Base-by-base conservation (phyloP, 1,140 invertebrate genomes). In the Subanguina moxae region DNA sequence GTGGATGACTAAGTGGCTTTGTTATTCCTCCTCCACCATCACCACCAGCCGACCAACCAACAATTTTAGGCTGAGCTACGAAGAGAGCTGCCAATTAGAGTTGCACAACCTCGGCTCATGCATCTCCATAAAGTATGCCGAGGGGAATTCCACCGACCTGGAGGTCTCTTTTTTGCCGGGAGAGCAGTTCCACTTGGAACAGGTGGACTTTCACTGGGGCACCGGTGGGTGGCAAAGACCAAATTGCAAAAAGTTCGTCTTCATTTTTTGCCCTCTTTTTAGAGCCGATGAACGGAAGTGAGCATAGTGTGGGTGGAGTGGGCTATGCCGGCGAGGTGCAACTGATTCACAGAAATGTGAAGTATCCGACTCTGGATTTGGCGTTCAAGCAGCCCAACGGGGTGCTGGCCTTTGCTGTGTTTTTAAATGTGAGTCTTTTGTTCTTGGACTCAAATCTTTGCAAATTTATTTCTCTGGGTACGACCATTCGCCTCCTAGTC, bases 251-350 rank as follows among this genome's bases (percentile, higher is more conserved):
- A 38, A 38, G 11, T 38, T 38, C 3, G 3, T 38, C 3, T 38
- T 38, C 32, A 38, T 38, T n/a, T n/a, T n/a, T n/a, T n/a, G n/a
- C n/a, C n/a, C 32, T 38, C 1, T 21, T 23, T 74, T 68, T 23
- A 73, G 80, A 82, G 46, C 78, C 78, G 19, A 82, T 82, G 80
- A 82, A 82, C 48, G 80, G 80, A n/a, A 68, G 62, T n/a, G 72
- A 82, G 43, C 80, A 82, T 62, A 77, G 74, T 1, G 72, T 82
- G 46, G 80, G 79, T 9, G 79, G 78, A 0, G 79, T 82, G 43
- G 80, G 80, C 8, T 82, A 82, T 68, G 80, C 80, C 9, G 80
- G 78, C 21, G 62, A 64, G 19, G 66, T 75, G 15, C 78, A 81
- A 48, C 72, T 80, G 27, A 73, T 82, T 38, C 80, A 82, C 64